Percentiles rank a stretch among this genome's conserved stretches.
Conservation (phyloP, 2,888 invertebrate species). For the Timema cristinae region DNA sequence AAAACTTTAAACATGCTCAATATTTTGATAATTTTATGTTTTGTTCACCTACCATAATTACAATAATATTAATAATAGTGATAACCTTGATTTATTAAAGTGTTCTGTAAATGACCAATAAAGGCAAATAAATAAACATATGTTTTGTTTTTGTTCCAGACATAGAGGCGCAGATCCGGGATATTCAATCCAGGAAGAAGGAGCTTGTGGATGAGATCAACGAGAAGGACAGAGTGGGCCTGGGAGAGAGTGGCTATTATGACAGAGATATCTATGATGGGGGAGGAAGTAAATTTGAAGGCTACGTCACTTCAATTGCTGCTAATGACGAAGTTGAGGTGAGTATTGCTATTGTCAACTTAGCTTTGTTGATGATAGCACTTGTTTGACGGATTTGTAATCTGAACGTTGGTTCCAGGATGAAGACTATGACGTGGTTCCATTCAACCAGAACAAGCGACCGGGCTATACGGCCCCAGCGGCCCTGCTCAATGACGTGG, state of each 20-base stretch:
- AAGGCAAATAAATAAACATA: too few relatives aligned
- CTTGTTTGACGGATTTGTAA: neutral
- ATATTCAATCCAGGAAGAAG: slow-evolving; percentile 84
- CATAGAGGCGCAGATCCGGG: slow-evolving; percentile 91
- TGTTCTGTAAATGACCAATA: neutral
- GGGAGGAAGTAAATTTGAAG: slow-evolving; percentile 78
- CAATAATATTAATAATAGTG: neutral
- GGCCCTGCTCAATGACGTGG: slow-evolving; percentile 84
- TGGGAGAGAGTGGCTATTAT: slow-evolving; percentile 81
- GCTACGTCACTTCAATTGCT: slow-evolving; percentile 94
- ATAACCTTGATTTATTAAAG: neutral
- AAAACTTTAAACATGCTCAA: too few relatives aligned
- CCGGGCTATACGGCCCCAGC: slow-evolving; percentile 81
- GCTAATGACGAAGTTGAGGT: slow-evolving; percentile 91
- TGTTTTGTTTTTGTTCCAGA: slow-evolving; percentile 53
- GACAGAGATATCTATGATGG: slow-evolving; percentile 93
- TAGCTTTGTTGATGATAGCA: neutral
- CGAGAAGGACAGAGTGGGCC: slow-evolving; percentile 72
- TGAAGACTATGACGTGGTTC: slow-evolving; percentile 76
- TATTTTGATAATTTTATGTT: neutral
- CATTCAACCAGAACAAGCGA: slow-evolving; percentile 65
- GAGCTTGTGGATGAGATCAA: slow-evolving; percentile 56
- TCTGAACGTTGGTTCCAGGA: slow-evolving; percentile 50
- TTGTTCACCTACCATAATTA: neutral
- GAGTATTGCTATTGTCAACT: slow-evolving; percentile 33